Conservation (phyloP, 2,888 invertebrate species). For the Macrophya annulata region DNA sequence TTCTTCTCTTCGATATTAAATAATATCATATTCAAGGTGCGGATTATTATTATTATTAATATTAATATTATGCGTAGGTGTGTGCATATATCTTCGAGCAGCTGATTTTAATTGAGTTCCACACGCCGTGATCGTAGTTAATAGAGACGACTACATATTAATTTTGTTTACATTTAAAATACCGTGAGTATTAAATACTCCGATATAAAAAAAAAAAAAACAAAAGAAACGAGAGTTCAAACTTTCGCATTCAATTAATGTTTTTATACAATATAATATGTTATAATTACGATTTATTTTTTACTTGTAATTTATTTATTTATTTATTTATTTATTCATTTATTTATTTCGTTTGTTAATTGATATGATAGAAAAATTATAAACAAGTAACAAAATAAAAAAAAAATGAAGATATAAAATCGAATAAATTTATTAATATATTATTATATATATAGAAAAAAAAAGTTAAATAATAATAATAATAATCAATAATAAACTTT, state of each 20-base stretch:
- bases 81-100: not conserved
- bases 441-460: not conserved
- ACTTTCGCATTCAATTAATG: not conserved
- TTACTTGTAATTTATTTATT: not conserved
- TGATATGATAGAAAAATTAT: not conserved
- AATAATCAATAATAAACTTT: not conserved
- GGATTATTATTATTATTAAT: not conserved
- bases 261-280: too few relatives aligned
- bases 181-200: not conserved
- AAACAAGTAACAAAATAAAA: not conserved
- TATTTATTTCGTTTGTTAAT: not conserved
- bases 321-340: not conserved
- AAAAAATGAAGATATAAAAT: not conserved
- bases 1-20: slow-evolving; percentile 7
- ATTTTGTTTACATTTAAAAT: slow-evolving; percentile 16
- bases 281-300: not conserved
- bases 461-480: not conserved
- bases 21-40: not conserved
- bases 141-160: not conserved
- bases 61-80: not conserved
- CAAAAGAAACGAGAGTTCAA: not conserved
- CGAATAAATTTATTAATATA: not conserved
- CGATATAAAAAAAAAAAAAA: too few relatives aligned
- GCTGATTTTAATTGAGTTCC: slow-evolving; percentile 37
- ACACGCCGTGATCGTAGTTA: not conserved